Evolutionary conservation across 64 coral and sea anemone species (phyloP), one percentile per base, ranked within the genome.

Genomic region (Pocillopora damicornis): DNA sequence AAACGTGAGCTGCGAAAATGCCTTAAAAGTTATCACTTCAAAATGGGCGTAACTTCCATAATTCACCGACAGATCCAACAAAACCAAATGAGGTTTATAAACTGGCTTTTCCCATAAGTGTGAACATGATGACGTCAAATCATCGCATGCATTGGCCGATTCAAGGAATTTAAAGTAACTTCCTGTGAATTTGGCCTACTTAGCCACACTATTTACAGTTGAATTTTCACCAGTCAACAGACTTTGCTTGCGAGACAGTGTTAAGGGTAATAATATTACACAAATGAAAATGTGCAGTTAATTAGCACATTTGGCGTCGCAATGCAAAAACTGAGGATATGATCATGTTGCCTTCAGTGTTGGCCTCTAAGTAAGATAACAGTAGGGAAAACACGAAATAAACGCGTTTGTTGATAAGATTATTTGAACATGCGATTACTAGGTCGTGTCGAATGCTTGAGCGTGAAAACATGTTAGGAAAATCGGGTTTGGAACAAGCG

Each of bases 181-280:
- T 77, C 75, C 75, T 57, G 75, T 57, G 36, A 77, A 9, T 77
- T 9, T 56, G 42, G 18, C 42, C 37, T 56, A 14, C 20, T 77
- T 77, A 77, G 75, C 36, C 75, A 56, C 75, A 45, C 20, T 77
- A 37, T 77, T 16, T 57, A 56, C 75, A 77, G 37, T 77, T 56
- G 22, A 58, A 77, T 77, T 77, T 57, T 77, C 42, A 22, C 57
- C 15, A 17, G 67, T 71, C 22, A 23, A 71, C 67, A 71, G 67
- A 71, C 67, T 71, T 23, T 9, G 22, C 20, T 2, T 23, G 18
- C 66, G 20, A 71, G 67, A 71, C 67, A 11, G 22, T 18, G 22
- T 51, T 51, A 51, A 51, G 22, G 65, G 20, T 71, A 71, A 71
- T 71, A 20, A 20, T 20, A 67, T 22, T 18, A 67, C 7, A 67